A percentile compares a stretch with the other conserved stretches of the same genome.
These are phyloP conservation scores for Caerostris darwini DNA, from an alignment of 1,140 invertebrate species.

Conservation along the genomic window DNA sequence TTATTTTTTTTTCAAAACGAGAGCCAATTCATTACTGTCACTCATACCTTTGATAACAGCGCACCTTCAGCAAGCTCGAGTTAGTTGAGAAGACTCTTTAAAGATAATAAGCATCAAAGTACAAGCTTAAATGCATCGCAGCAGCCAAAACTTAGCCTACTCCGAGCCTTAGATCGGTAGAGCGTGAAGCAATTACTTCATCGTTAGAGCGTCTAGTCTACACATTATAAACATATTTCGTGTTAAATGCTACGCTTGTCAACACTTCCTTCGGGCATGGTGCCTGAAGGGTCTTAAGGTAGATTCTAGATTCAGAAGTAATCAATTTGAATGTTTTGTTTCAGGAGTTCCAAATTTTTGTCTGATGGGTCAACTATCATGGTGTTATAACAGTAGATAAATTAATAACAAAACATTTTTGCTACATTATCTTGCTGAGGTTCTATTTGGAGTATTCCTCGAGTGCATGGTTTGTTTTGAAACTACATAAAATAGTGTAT, in stretches of 20 bases:
- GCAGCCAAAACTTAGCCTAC: background rate
- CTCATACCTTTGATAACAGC: background rate
- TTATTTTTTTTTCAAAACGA: background rate
- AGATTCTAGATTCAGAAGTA: background rate
- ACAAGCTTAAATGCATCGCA: conserved; percentile 44
- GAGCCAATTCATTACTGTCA: conserved; percentile 55
- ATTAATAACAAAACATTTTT: too few species aligned
- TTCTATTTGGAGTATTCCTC: too few species aligned
- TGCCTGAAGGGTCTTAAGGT: background rate
- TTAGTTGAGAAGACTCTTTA: conserved; percentile 57
- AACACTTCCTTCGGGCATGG: conserved; percentile 26
- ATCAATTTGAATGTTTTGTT: conserved; percentile 1
- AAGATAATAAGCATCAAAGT: conserved; percentile 52
- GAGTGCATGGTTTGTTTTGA: too few species aligned
- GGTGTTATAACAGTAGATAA: too few species aligned
- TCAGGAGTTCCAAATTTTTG: background rate
- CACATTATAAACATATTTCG: conserved; percentile 55
- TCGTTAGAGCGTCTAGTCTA: conserved; percentile 7
- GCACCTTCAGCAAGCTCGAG: background rate
- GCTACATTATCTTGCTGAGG: too few species aligned
- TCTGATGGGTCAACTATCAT: too few species aligned
- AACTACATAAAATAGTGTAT: too few species aligned
- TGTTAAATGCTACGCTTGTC: conserved; percentile 57
- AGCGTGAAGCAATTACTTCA: conserved; percentile 44
- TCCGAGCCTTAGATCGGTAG: conserved; percentile 38